These are phyloP conservation scores for Aphelenchoides besseyi DNA, from an alignment of 1,140 invertebrate genomes.

Conservation along the genomic window DNA sequence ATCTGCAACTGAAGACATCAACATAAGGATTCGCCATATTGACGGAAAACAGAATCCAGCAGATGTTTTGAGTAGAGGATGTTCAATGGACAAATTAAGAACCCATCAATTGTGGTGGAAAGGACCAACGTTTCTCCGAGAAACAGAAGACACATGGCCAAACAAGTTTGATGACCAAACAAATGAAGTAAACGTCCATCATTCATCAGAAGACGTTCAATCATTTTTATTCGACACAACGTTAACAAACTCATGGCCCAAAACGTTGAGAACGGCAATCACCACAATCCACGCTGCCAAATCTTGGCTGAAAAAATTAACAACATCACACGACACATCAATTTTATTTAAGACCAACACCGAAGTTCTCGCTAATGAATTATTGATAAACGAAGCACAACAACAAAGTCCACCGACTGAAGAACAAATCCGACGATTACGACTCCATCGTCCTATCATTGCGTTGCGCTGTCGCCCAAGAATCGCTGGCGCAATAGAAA, in stretches of 20 bases:
- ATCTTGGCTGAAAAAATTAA: background rate
- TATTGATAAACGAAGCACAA: background rate
- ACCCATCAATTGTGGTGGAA: background rate
- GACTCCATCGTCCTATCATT: background rate
- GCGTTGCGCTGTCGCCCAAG: background rate
- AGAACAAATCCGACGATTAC: background rate
- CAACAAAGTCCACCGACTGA: conserved; percentile 1
- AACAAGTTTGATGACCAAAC: background rate
- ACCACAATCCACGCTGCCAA: background rate
- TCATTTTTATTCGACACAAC: background rate
- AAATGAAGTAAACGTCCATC: background rate
- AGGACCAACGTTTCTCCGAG: background rate
- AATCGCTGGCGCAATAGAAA: background rate
- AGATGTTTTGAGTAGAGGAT: background rate
- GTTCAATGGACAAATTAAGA: background rate
- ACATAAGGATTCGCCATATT: background rate
- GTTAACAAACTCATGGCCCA: background rate
- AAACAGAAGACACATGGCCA: background rate
- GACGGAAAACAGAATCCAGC: background rate
- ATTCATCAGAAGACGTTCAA: background rate
- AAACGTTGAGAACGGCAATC: background rate
- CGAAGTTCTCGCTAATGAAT: background rate
- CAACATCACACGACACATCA: background rate
- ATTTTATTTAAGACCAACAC: background rate
- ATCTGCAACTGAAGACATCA: background rate